These are phyloP conservation scores for Stratiomys singularior DNA, from an alignment of 2,888 invertebrate species.

Conservation along the genomic window DNA sequence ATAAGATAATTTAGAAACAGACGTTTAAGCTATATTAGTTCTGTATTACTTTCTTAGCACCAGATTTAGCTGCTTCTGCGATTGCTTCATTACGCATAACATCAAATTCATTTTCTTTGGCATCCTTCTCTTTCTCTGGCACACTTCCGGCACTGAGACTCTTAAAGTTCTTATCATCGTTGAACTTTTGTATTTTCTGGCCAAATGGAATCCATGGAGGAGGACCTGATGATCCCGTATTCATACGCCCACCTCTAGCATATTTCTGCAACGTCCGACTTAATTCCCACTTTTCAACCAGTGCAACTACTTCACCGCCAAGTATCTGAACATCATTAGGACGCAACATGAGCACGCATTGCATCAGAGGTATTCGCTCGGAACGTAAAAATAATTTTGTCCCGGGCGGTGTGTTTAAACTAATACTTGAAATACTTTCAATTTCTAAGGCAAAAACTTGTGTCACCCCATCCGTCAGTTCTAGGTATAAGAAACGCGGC, in stretches of 20 bases:
- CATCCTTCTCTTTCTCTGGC: slow-evolving; percentile 69
- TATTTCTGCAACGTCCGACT: slow-evolving; percentile 74
- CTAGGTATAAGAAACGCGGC: slow-evolving; percentile 85
- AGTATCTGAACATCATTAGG: slow-evolving; percentile 76
- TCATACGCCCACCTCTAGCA: slow-evolving; percentile 62
- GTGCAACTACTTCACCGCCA: slow-evolving; percentile 84
- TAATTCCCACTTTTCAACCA: slow-evolving; percentile 91
- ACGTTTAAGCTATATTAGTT: too few relatives aligned
- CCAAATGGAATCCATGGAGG: slow-evolving; percentile 96
- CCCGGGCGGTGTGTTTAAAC: slow-evolving; percentile 88
- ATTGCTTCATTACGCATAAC: slow-evolving; percentile 90
- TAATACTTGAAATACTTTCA: slow-evolving; percentile 75
- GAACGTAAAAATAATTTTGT: slow-evolving; percentile 77
- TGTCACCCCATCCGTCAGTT: slow-evolving; percentile 85
- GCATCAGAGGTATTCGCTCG: slow-evolving; percentile 71
- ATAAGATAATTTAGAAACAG: neutral
- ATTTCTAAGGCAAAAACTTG: slow-evolving; percentile 82
- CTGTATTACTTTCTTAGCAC: slow-evolving; percentile 70
- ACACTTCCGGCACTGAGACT: slow-evolving; percentile 72
- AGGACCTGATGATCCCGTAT: slow-evolving; percentile 73
- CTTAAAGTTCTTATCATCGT: slow-evolving; percentile 74
- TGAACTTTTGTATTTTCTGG: slow-evolving; percentile 72
- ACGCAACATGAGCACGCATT: slow-evolving; percentile 79
- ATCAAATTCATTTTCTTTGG: slow-evolving; percentile 84
- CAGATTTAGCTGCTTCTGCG: slow-evolving; percentile 81